Evolutionary conservation across 2,888 invertebrate genomes (phyloP).

Genomic region (Vesta saturnalis): DNA sequence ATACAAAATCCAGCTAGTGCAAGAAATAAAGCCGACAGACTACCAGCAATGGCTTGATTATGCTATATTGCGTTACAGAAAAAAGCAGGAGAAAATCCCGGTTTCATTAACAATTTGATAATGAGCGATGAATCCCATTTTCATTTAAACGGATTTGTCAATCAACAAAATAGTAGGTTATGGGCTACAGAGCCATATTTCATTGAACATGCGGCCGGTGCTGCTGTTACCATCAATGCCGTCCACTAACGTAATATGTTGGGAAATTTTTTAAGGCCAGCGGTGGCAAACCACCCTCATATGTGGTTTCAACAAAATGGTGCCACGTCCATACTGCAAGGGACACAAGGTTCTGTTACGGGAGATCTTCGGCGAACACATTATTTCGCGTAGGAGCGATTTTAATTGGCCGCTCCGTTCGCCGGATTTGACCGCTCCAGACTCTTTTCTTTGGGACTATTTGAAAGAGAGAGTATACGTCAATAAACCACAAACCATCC

Average conservation of each 20-base stretch:
- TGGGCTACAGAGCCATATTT: constrained; percentile 19
- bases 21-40: constrained; percentile 32
- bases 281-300: constrained; percentile 1
- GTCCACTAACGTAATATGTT: background rate
- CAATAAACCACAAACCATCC: constrained; percentile 4
- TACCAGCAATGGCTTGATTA: constrained; percentile 20
- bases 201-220: background rate
- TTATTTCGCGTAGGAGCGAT: too few relatives aligned
- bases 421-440: too few relatives aligned
- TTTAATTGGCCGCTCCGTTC: too few relatives aligned
- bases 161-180: constrained; percentile 3
- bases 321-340: background rate
- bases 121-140: too few relatives aligned
- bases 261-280: constrained; percentile 8
- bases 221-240: background rate
- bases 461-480: too few relatives aligned
- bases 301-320: constrained; percentile 4
- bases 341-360: background rate
- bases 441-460: too few relatives aligned
- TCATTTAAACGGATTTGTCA: too few relatives aligned
- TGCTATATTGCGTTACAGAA: constrained; percentile 2
- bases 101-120: constrained; percentile 26
- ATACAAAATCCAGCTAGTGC: constrained; percentile 37
- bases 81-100: constrained; percentile 19
- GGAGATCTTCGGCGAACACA: background rate